Conservation (phyloP, 2,888 invertebrate species). For the Tuberolachnus salignus region DNA sequence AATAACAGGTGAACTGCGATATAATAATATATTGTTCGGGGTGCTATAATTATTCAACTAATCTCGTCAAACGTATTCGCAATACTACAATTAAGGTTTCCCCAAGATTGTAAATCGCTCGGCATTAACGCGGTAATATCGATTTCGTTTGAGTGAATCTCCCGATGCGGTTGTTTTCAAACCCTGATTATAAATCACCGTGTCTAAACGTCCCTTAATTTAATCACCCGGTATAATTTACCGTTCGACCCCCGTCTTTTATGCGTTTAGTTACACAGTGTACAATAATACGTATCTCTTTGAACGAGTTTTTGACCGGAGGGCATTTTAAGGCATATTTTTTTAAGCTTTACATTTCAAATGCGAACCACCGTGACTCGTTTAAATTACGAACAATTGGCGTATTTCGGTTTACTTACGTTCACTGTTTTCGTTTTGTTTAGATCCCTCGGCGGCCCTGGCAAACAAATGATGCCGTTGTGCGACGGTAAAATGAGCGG, state of each 20-base stretch:
- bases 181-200: no score
- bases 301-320: background rate
- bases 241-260: background rate
- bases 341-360: no score
- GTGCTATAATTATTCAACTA: background rate
- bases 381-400: no score
- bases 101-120: background rate
- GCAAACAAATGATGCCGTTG: constrained; percentile 51
- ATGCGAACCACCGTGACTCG: no score
- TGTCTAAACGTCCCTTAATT: background rate
- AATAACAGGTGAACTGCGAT: constrained; percentile 31
- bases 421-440: no score
- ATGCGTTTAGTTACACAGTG: no score
- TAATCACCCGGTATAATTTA: background rate
- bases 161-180: no score
- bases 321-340: no score
- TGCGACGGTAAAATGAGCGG: constrained; percentile 56
- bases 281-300: no score
- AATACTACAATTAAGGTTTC: constrained; percentile 8
- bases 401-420: no score
- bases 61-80: background rate
- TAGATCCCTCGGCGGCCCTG: constrained; percentile 32
- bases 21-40: background rate
- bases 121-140: constrained; percentile 8
- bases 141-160: background rate